phyloP scores from a whole-genome alignment of 1,140 invertebrate species.

The Acromyrmex heyeri region DNA sequence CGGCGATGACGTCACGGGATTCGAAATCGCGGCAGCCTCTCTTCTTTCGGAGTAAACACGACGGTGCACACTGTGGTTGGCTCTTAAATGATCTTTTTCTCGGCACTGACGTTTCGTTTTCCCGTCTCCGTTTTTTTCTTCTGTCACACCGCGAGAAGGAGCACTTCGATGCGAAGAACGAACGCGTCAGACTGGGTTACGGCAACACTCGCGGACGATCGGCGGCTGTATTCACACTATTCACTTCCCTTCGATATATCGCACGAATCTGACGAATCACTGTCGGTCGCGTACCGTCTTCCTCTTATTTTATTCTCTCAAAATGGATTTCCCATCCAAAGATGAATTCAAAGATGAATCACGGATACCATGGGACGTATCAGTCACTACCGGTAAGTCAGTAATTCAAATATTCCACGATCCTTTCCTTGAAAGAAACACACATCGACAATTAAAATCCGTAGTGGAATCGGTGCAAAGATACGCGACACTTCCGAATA shows the following conservation, averaged over 20 bases:
- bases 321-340: no score
- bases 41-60: neutral
- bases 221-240: slow-evolving; percentile 5
- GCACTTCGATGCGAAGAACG: neutral
- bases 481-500: no score
- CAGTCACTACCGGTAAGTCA: no score
- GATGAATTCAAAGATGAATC: no score
- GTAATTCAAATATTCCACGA: neutral
- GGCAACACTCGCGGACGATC: neutral
- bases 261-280: neutral
- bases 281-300: neutral
- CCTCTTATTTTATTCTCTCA: neutral
- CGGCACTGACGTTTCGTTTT: neutral
- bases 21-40: slow-evolving; percentile 17
- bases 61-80: neutral
- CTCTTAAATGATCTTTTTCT: neutral
- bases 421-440: neutral
- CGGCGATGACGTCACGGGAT: neutral
- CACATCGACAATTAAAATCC: no score
- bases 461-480: no score
- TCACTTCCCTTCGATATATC: neutral
- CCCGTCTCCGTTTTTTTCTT: neutral
- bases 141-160: neutral
- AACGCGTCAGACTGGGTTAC: neutral
- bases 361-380: no score